Evolutionary conservation across 1,140 invertebrate species (phyloP).

Genomic region (Chionoecetes opilio): DNA sequence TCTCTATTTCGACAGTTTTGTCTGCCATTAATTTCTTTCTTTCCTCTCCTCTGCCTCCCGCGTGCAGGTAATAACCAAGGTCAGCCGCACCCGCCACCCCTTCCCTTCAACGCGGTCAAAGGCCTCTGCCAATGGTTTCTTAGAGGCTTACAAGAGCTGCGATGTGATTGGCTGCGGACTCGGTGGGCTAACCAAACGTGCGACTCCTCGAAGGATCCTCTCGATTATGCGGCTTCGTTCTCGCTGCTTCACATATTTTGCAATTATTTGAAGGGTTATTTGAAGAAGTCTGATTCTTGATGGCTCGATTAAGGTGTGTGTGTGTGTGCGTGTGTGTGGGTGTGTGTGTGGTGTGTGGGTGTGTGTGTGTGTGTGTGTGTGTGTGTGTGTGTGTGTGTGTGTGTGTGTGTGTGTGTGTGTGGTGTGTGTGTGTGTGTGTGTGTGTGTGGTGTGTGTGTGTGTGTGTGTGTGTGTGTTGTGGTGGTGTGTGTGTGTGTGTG

Average conservation of each 20-base stretch:
- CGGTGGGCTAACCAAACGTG: not conserved
- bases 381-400: too few relatives aligned
- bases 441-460: too few relatives aligned
- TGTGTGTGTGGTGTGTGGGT: too few relatives aligned
- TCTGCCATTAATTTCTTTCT: slow-evolving; percentile 2
- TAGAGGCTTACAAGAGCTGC: not conserved
- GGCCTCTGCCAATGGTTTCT: not conserved
- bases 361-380: too few relatives aligned
- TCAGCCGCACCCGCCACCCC: not conserved
- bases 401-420: too few relatives aligned
- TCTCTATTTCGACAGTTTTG: not conserved
- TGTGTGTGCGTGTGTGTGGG: too few relatives aligned
- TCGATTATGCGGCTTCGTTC: not conserved
- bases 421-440: too few relatives aligned
- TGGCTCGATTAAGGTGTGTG: too few relatives aligned
- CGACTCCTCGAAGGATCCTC: not conserved
- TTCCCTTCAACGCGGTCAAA: not conserved
- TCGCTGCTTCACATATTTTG: not conserved
- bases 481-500: too few relatives aligned
- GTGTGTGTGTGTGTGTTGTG: too few relatives aligned
- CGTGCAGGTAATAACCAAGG: slow-evolving; percentile 4
- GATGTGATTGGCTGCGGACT: not conserved
- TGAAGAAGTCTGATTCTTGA: not conserved
- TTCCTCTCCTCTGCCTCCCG: not conserved
- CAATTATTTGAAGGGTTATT: not conserved